These are phyloP conservation scores for Hepsetus odoe DNA, from an alignment of 2,113 vertebrate genomes.

Conservation along the genomic window DNA sequence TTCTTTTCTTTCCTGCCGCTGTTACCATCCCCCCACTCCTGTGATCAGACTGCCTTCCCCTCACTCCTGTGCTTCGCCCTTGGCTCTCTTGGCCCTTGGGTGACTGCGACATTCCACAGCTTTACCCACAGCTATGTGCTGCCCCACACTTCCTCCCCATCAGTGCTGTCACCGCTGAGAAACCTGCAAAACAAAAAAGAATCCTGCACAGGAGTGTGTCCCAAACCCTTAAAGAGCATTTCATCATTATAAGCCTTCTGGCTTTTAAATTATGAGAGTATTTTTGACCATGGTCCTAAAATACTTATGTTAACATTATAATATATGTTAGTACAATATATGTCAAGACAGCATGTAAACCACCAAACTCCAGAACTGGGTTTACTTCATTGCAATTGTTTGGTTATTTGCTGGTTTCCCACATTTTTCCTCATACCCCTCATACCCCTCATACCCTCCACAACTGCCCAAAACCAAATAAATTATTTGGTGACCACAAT, in stretches of 20 bases:
- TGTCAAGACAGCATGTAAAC: no score
- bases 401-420: slow-evolving; percentile 53
- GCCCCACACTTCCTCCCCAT: slow-evolving; percentile 69
- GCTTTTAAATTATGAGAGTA: no score
- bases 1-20: not conserved
- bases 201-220: not conserved
- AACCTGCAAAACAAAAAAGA: slow-evolving; percentile 14
- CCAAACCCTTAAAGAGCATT: not conserved
- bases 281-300: no score
- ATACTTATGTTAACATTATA: no score
- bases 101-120: slow-evolving; percentile 65
- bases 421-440: slow-evolving; percentile 47
- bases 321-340: no score
- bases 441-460: not conserved
- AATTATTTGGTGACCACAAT: slow-evolving; percentile 36
- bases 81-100: slow-evolving; percentile 56
- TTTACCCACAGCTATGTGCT: slow-evolving; percentile 63
- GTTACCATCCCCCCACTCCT: not conserved
- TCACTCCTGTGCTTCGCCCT: slow-evolving; percentile 51
- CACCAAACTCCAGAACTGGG: no score
- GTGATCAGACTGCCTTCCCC: slow-evolving; percentile 32
- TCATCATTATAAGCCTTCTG: not conserved
- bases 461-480: slow-evolving; percentile 27
- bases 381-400: not conserved
- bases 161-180: slow-evolving; percentile 46